Evolutionary conservation across 2,797 vertebrate species (phyloP).

Genomic region (Chelon auratus): DNA sequence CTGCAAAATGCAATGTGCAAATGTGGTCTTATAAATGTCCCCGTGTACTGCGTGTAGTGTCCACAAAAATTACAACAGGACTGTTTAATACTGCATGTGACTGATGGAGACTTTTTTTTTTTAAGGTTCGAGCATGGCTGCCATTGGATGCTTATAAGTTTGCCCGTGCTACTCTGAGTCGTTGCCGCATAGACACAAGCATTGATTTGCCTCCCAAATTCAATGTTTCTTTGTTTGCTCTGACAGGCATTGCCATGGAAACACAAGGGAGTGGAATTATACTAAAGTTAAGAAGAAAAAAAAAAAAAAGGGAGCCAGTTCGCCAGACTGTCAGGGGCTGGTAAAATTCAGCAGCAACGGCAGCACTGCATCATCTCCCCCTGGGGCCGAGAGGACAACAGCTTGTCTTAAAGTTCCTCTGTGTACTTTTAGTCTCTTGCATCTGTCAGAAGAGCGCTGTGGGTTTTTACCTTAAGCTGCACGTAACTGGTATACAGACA

Average conservation of each 20-base stretch:
- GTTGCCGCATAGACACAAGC: conserved; percentile 35
- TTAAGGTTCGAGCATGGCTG: conserved; percentile 3
- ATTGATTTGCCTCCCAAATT: conserved; percentile 64
- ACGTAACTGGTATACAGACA: conserved; percentile 27
- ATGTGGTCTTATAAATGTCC: conserved; percentile 7
- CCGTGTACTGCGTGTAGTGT: neutral
- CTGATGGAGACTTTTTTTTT: conserved; percentile 11
- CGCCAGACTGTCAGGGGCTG: conserved; percentile 59
- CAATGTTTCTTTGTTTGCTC: conserved; percentile 66
- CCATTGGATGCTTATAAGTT: neutral
- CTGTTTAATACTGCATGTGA: conserved; percentile 12
- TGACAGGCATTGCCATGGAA: conserved; percentile 71
- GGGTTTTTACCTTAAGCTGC: conserved; percentile 39
- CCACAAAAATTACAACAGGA: conserved; percentile 18
- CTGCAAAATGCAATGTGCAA: conserved; percentile 25
- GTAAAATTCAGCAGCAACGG: conserved; percentile 54
- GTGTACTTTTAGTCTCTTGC: conserved; percentile 24
- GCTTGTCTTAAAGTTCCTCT: conserved; percentile 17
- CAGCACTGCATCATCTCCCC: conserved; percentile 29
- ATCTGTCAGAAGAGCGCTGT: conserved; percentile 22
- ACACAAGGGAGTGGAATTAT: conserved; percentile 63
- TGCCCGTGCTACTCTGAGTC: conserved; percentile 13
- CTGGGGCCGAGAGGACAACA: conserved; percentile 15
- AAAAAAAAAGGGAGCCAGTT: conserved; percentile 33
- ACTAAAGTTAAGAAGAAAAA: conserved; percentile 46